These are phyloP conservation scores for Ictalurus furcatus DNA, from an alignment of 2,113 vertebrate genomes.

Conservation along the genomic window DNA sequence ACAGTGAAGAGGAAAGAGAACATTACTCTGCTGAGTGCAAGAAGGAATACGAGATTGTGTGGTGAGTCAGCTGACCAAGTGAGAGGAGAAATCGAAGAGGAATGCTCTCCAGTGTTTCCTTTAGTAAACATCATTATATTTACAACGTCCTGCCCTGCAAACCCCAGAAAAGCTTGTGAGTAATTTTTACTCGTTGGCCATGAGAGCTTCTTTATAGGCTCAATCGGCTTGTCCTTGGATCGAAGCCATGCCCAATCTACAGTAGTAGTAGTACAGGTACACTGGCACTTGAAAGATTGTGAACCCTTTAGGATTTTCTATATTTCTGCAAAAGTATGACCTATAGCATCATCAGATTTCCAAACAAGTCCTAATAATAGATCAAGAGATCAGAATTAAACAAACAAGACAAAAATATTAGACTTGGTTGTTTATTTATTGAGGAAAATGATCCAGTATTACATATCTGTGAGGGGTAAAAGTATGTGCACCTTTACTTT, in stretches of 20 bases:
- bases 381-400: no score
- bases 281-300: no score
- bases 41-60: neutral
- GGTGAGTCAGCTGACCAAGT: neutral
- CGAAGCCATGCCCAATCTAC: neutral
- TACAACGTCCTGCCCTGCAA: neutral
- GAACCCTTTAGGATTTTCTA: no score
- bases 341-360: no score
- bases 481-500: no score
- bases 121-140: neutral
- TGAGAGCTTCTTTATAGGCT: neutral
- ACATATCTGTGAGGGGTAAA: no score
- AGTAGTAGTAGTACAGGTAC: neutral
- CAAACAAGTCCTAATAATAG: no score
- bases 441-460: no score
- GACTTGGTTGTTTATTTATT: no score
- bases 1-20: neutral
- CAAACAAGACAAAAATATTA: no score
- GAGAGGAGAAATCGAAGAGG: neutral
- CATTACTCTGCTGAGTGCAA: neutral
- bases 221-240: neutral
- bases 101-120: neutral
- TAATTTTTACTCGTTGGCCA: neutral
- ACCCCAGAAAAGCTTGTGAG: neutral
- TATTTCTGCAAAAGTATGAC: no score